Percentiles rank a stretch among this genome's conserved stretches.
These are phyloP conservation scores for Grantiella picta DNA, from an alignment of 2,113 vertebrate genomes.

Conservation along the genomic window DNA sequence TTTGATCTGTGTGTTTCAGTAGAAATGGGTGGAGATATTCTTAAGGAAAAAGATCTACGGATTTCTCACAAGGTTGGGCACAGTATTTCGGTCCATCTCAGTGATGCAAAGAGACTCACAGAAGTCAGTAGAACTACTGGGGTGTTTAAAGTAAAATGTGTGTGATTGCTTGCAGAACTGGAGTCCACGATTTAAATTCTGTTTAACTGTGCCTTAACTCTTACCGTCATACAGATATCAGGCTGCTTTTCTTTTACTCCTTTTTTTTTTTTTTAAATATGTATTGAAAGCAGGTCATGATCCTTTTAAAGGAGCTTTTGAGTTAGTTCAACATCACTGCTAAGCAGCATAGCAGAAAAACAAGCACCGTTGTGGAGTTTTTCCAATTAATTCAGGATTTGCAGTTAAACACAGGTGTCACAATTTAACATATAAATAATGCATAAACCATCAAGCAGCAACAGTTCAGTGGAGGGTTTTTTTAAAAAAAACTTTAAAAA, in stretches of 20 bases:
- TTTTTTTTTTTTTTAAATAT: not conserved
- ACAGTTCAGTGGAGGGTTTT: not conserved
- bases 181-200: constrained; percentile 1
- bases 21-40: not conserved
- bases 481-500: not conserved
- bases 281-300: not conserved
- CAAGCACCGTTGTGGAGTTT: not conserved
- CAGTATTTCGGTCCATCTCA: not conserved
- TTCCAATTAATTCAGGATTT: constrained; percentile 42
- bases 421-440: not conserved
- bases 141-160: not conserved
- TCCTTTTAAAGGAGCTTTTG: constrained; percentile 27
- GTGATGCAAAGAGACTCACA: not conserved
- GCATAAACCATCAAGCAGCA: not conserved
- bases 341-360: not conserved
- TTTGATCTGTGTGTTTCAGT: accelerated
- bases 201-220: not conserved
- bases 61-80: not conserved
- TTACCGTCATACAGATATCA: not conserved
- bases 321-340: not conserved
- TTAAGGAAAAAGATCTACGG: not conserved
- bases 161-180: not conserved
- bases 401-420: constrained; percentile 34
- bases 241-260: constrained; percentile 18
- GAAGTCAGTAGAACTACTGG: not conserved